These are phyloP conservation scores for Lepisosteus osseus DNA, from an alignment of 2,113 vertebrate genomes.

Conservation along the genomic window DNA sequence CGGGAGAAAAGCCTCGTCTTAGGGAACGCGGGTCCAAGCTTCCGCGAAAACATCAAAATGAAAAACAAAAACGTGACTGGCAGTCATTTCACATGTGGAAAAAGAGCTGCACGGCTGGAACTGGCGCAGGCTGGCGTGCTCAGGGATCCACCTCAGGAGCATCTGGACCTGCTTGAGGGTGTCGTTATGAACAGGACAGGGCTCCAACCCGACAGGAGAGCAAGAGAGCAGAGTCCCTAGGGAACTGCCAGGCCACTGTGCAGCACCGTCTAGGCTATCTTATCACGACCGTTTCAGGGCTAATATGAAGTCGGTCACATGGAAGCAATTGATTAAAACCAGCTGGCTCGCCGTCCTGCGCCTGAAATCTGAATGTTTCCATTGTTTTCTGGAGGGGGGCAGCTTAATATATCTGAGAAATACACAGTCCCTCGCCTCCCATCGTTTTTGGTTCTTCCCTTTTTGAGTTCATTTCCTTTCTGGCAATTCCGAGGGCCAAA, in stretches of 20 bases:
- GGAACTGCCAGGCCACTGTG: conserved; percentile 28
- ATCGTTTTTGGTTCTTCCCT: background rate
- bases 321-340: conserved; percentile 63
- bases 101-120: too few species aligned
- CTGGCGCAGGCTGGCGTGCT: too few species aligned
- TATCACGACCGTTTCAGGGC: conserved; percentile 22
- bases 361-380: conserved; percentile 58
- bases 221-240: background rate
- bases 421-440: conserved; percentile 30
- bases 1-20: too few species aligned
- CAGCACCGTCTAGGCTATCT: conserved; percentile 27
- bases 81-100: too few species aligned
- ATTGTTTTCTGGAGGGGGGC: conserved; percentile 53
- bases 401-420: conserved; percentile 32
- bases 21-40: too few species aligned
- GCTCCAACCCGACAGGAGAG: conserved; percentile 22
- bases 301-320: conserved; percentile 49
- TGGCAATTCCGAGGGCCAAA: too few species aligned
- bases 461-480: too few species aligned
- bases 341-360: conserved; percentile 46
- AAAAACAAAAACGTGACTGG: too few species aligned
- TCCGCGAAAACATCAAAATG: too few species aligned
- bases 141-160: too few species aligned
- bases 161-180: too few species aligned
- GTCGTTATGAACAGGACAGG: conserved; percentile 19